Evolutionary conservation across 30 jellyfish, hydroid and myxozoan genomes (phyloP).

Genomic region (Pseudorhiza aurosa): DNA sequence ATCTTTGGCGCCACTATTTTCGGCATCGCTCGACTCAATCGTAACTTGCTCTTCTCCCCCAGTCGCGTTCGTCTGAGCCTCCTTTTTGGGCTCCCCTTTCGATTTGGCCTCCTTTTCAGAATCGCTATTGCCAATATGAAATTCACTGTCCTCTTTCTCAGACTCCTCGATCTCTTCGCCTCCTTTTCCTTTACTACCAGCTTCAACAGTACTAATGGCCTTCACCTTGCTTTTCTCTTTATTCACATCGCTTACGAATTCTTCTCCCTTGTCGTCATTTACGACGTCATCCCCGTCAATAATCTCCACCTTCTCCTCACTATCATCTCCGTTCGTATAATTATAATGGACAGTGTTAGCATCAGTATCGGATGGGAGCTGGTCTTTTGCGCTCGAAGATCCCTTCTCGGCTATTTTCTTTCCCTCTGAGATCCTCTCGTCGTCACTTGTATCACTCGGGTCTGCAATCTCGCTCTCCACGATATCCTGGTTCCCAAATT

Average conservation of each 20-base stretch:
- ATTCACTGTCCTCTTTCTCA: background rate
- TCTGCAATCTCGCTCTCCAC: slow-evolving; percentile 34
- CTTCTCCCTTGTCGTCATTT: background rate
- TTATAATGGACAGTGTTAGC: slow-evolving; percentile 7
- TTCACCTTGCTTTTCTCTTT: background rate
- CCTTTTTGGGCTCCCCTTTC: background rate
- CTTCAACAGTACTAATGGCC: background rate
- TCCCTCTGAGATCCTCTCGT: slow-evolving; percentile 45
- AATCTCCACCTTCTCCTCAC: slow-evolving; percentile 9
- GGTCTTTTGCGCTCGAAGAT: background rate
- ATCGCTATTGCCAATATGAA: background rate
- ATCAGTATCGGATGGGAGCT: background rate
- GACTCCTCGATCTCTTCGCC: background rate
- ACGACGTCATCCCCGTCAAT: slow-evolving; percentile 14
- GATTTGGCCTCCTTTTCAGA: background rate
- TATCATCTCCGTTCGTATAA: background rate
- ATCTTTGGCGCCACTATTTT: background rate
- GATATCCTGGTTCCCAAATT: slow-evolving; percentile 11
- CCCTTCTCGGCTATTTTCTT: background rate
- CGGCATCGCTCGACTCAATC: background rate
- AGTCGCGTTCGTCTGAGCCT: background rate
- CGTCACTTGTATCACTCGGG: slow-evolving; percentile 26
- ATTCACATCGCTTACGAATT: background rate
- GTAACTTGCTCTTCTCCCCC: background rate
- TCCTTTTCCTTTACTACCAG: background rate